Evolutionary conservation across 2,113 vertebrate species (phyloP).

Genomic region (Anguilla japonica): DNA sequence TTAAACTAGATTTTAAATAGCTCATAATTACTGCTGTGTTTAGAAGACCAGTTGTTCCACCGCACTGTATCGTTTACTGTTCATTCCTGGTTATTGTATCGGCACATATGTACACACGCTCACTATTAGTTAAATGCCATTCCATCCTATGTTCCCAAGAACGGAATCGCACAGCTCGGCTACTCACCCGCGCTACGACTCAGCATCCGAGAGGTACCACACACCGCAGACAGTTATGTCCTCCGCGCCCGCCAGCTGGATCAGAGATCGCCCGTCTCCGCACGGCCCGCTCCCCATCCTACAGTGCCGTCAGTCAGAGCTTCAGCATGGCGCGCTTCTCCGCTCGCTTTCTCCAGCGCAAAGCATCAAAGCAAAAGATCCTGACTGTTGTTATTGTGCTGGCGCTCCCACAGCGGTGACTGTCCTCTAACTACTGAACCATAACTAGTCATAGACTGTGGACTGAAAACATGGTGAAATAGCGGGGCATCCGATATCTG

Average conservation of each 20-base stretch:
- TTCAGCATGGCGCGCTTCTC: not conserved
- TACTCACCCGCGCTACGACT: conserved; percentile 21
- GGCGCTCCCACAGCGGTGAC: not conserved
- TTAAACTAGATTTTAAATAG: not conserved
- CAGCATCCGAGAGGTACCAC: conserved; percentile 9
- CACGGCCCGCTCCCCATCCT: conserved; percentile 1
- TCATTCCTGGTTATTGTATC: not conserved
- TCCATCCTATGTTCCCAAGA: not conserved
- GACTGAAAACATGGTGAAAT: not conserved
- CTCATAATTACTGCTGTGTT: not conserved
- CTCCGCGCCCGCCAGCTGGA: not conserved
- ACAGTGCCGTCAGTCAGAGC: not conserved
- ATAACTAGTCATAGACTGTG: not conserved
- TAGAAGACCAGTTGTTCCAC: not conserved
- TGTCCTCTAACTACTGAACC: not conserved
- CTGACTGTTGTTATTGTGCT: not conserved
- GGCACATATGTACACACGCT: not conserved
- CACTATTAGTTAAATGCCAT: not conserved
- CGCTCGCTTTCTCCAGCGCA: not conserved
- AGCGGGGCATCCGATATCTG: too few species aligned
- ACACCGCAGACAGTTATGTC: not conserved
- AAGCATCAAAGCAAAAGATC: not conserved
- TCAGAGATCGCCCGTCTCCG: not conserved
- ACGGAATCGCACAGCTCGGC: not conserved
- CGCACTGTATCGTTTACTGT: not conserved